phyloP scores from a whole-genome alignment of 2,113 vertebrate species.

The Condylura cristata region DNA sequence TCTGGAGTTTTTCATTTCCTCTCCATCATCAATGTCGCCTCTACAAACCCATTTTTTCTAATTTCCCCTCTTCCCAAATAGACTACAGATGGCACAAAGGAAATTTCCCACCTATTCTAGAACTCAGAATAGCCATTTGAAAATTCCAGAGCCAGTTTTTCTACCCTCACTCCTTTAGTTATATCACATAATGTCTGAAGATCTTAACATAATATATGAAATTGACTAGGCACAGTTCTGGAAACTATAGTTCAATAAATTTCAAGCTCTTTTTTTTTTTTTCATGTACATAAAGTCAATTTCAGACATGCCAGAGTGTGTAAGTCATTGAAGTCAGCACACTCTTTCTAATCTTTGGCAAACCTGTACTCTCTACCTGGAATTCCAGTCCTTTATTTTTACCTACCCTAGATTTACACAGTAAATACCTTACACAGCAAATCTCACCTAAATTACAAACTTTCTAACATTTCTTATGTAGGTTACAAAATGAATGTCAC shows the following conservation, averaged over 20 bases:
- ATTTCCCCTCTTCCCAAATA: background rate
- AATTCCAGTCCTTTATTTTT: background rate
- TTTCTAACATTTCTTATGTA: background rate
- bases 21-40: background rate
- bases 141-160: background rate
- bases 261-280: background rate
- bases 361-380: too few relatives aligned
- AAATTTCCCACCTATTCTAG: background rate
- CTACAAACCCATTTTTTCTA: background rate
- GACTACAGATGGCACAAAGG: too few relatives aligned
- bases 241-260: background rate
- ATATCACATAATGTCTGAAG: background rate
- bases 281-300: background rate
- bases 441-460: background rate
- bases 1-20: background rate
- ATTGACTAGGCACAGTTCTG: background rate
- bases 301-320: background rate
- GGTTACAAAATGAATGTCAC: background rate
- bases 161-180: background rate
- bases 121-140: background rate
- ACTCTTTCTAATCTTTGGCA: background rate
- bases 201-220: background rate
- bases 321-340: background rate
- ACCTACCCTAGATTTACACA: rapidly evolving
- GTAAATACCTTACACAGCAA: background rate